Percentiles rank a stretch among this genome's conserved stretches.
Evolutionary conservation across 2,113 vertebrate species (phyloP).

Genomic region (Odobenus rosmarus): DNA sequence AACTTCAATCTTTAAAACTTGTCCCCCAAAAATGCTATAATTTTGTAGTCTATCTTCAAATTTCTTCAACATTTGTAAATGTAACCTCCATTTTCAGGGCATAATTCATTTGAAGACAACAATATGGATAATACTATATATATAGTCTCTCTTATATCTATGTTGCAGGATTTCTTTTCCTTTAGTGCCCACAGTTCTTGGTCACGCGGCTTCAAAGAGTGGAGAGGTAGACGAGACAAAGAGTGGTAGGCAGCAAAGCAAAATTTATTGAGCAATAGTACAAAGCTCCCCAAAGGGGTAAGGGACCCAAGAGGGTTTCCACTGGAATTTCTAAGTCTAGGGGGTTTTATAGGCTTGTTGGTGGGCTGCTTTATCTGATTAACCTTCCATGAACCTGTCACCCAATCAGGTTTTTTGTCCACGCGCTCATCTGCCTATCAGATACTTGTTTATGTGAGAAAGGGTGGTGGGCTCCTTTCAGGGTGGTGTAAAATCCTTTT

Average conservation of each 20-base stretch:
- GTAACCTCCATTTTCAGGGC: neutral
- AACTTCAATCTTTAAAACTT: neutral
- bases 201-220: neutral
- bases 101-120: neutral
- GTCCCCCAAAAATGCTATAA: neutral
- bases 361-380: neutral
- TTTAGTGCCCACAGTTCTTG: neutral
- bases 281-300: neutral
- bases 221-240: neutral
- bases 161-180: neutral
- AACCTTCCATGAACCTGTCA: neutral
- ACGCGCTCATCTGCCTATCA: neutral
- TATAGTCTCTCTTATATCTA: neutral
- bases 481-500: neutral
- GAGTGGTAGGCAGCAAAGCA: neutral
- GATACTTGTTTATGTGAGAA: neutral
- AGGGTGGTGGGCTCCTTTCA: neutral
- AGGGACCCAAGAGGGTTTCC: neutral
- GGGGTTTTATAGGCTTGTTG: neutral
- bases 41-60: conserved; percentile 22
- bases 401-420: neutral
- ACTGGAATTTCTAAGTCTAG: neutral
- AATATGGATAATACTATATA: conserved; percentile 15
- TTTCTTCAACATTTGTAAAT: conserved; percentile 45
- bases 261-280: neutral